Base-by-base conservation (phyloP, 2,888 invertebrate species). In the Neoitamus cyanurus region DNA sequence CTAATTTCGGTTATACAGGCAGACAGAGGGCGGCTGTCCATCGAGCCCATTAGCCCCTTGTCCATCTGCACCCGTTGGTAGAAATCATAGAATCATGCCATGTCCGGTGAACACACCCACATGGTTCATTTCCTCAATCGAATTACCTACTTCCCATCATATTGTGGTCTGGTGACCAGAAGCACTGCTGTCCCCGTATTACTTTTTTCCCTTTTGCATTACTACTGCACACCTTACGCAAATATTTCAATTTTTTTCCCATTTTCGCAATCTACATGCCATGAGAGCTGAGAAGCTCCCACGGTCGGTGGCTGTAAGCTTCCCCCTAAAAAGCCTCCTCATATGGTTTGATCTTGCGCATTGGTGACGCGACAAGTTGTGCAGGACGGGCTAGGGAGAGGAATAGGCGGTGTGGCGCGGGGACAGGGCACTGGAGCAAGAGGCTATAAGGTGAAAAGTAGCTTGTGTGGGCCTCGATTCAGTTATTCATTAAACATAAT, bases 391-490 rank as follows among this genome's bases (percentile, higher is more conserved):
- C 2, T 42, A 42, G 42, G 42, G 42, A 5, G 58, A 20, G 20
- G 15, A 58, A 58, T 58, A 58, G 20, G 25, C 20, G 58, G 25
- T 15, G 31, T 25, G 48, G 15, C 20, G n/a, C 48, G 7, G 28
- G 31, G 42, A 58, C 31, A 78, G 48, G 42, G 9, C 48, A 2
- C 11, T 36, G 15, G 13, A 20, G 25, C 37, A 34, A 20, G 77
- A n/a, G 48, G 42, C 58, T 58, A 77, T 77, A 48, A 78, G 78
- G 78, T 78, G 78, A 58, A 78, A 78, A 48, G 78, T 78, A 31
- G 78, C 78, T 37, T 78, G 58, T 78, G 78, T 78, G 58, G 78
- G 78, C 58, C 31, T 58, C n/a, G 30, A 48, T 48, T 48, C 25
- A 58, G 78, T 78, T 78, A 42, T 78, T 78, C 78, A 78, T 78